Evolutionary conservation across 2,888 invertebrate species (phyloP), one percentile per base, ranked within the genome.

Genomic region (Agriopis leucophaearia): DNA sequence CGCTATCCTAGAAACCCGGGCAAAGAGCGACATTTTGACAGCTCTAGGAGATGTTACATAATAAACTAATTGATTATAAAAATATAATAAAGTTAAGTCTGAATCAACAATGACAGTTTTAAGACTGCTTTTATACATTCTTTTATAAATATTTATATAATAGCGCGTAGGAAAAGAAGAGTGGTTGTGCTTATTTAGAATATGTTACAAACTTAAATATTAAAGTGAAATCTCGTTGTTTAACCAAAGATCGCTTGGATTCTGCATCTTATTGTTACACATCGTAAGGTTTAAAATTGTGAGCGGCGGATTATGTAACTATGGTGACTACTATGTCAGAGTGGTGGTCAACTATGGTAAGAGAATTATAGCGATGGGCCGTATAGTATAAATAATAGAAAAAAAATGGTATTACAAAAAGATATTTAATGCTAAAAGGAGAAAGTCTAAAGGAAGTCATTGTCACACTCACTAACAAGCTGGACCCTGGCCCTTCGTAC

Each of bases 211-310:
- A 71, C 36, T 36, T 10, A 52, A 8, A 52, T 38, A 15, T 50
- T 16, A 54, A 66, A 65, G 5, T 61, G 64, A 66, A 58, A 70
- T 67, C 78, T 83, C 75, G 80, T 75, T 78, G 77, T 78, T 72
- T 83, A 82, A 89, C 91, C 90, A 91, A 91, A 91, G 89, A 90
- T 83, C 77, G 84, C 86, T 86, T 86, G 80, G 74, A 84, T 78
- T 79, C 65, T 76, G 68, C 80, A 82, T 78, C 78, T 82, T 78
- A 78, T 82, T 27, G 77, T 82, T 77, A 84, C 83, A 87, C 87
- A 88, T 86, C 85, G 76, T 83, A 81, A 77, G 77, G 69, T 73
- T 64, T 64, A 67, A 63, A 69, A 65, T 70, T 60, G 59, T 50
- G 18, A 59, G 59, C 15, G 45, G 42, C n/a, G n/a, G n/a, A n/a